Evolutionary conservation across 2,113 vertebrate genomes (phyloP).

Genomic region (Elgaria multicarinata): DNA sequence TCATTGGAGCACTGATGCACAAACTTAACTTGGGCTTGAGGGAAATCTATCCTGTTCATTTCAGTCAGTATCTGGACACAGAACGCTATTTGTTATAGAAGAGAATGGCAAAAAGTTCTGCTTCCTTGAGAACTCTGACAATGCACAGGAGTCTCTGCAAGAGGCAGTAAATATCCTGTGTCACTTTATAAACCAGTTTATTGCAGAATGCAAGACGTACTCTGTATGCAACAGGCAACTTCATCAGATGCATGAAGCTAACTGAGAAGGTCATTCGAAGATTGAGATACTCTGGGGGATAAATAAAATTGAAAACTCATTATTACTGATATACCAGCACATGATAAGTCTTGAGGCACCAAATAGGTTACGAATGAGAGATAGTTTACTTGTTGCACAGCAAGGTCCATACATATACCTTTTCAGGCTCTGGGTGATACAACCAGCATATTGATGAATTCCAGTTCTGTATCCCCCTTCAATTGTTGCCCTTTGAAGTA

Average conservation of each 20-base stretch:
- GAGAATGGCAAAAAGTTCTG: not conserved
- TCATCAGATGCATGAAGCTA: conserved; percentile 3
- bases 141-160: not conserved
- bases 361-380: not conserved
- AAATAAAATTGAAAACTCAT: not conserved
- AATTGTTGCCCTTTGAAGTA: not conserved
- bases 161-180: not conserved
- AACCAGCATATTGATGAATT: not conserved
- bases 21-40: not conserved
- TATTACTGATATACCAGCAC: not conserved
- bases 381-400: not conserved
- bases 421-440: not conserved
- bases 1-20: not conserved
- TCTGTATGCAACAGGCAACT: not conserved
- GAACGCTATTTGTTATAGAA: not conserved
- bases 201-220: not conserved
- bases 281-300: not conserved
- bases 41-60: not conserved
- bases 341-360: not conserved
- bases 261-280: not conserved
- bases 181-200: not conserved
- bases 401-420: not conserved
- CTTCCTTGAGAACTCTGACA: not conserved
- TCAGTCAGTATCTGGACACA: not conserved
- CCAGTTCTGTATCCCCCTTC: not conserved